phyloP scores from a whole-genome alignment of 2,888 invertebrate species.

The Heterodera filipjevi region DNA sequence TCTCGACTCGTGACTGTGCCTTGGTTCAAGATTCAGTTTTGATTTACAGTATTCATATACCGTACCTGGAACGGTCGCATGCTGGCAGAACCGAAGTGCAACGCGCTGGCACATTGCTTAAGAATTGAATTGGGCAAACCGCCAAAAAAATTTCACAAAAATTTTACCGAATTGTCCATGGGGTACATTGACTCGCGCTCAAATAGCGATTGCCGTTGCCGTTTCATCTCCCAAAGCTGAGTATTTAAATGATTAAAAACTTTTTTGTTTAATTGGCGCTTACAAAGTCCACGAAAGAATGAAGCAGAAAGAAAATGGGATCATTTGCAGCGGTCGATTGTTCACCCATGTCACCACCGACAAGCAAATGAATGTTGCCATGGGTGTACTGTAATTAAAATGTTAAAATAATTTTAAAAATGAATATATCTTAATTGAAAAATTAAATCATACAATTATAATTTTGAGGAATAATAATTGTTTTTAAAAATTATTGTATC shows the following conservation, averaged over 20 bases:
- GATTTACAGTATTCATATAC: background rate
- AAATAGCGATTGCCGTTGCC: constrained; percentile 31
- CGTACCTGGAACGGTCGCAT: constrained; percentile 51
- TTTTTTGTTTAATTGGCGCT: constrained; percentile 51
- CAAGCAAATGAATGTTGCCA: constrained; percentile 56
- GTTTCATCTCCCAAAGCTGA: constrained; percentile 19
- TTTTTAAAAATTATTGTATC: no score
- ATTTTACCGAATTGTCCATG: constrained; percentile 40
- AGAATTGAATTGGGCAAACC: background rate
- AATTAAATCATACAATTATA: no score
- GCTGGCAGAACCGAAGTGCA: constrained; percentile 51
- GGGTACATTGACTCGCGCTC: constrained; percentile 47
- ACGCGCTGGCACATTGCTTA: constrained; percentile 50
- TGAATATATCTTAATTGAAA: background rate
- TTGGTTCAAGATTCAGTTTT: no score
- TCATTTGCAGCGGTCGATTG: constrained; percentile 62
- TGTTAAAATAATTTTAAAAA: constrained; percentile 33
- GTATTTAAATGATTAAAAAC: no score
- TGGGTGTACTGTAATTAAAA: constrained; percentile 47
- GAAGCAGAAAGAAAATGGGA: constrained; percentile 66
- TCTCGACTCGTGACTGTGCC: no score
- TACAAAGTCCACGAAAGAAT: constrained; percentile 65
- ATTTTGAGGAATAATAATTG: background rate
- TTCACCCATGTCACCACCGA: constrained; percentile 50
- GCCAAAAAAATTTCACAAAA: background rate